Conservation (phyloP, 2,797 vertebrate species). For the Halcyon smyrnensis region DNA sequence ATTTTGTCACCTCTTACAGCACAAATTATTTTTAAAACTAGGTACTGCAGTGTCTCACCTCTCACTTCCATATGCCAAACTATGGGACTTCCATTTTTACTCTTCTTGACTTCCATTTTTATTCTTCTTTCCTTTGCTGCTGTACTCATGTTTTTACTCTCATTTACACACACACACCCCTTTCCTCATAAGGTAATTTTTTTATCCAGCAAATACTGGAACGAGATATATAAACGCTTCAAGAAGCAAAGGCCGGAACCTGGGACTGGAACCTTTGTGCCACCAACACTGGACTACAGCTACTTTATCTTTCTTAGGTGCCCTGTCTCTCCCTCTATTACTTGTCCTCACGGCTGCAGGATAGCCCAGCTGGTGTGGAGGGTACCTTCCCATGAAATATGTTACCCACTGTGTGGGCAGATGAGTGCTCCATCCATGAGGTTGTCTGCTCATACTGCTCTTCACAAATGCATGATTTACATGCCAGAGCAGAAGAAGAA, state of each 20-base stretch:
- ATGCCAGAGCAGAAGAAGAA: background rate
- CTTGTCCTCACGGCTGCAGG: rapidly evolving
- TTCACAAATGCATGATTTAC: background rate
- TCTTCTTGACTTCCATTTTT: background rate
- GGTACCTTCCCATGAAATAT: background rate
- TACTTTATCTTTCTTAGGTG: rapidly evolving
- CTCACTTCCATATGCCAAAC: background rate
- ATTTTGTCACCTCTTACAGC: background rate
- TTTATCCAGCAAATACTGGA: background rate
- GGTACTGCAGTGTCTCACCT: background rate
- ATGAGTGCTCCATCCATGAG: background rate
- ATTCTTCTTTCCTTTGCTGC: background rate
- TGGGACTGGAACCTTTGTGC: background rate
- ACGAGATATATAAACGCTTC: background rate
- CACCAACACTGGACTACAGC: rapidly evolving
- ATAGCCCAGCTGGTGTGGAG: rapidly evolving
- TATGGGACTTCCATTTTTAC: background rate
- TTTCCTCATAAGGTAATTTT: background rate
- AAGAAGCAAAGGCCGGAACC: background rate
- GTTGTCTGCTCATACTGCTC: background rate
- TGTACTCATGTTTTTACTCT: background rate
- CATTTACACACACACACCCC: background rate
- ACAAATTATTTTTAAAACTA: background rate
- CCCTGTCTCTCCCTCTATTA: background rate
- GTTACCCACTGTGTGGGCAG: rapidly evolving